Conservation (phyloP, 2,113 vertebrate species). For the Pogonocichla stellata region DNA sequence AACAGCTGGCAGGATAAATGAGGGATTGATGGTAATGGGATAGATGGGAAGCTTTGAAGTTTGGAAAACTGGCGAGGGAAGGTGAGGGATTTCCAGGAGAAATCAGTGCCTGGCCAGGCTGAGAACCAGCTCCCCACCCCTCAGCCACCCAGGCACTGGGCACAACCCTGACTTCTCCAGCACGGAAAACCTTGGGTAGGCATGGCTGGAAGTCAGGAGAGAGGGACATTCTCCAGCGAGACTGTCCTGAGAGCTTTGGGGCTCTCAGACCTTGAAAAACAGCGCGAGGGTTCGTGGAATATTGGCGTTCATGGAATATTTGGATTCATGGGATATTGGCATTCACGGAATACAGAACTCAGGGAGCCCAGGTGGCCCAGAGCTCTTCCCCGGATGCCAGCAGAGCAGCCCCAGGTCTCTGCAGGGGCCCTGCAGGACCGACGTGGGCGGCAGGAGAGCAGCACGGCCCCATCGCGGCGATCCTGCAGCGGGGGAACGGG, state of each 20-base stretch:
- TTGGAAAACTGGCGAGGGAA: background rate
- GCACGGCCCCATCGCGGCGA: background rate
- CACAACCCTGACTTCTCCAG: background rate
- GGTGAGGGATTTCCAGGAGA: background rate
- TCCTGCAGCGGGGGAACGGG: background rate
- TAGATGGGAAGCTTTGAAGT: background rate
- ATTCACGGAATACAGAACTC: background rate
- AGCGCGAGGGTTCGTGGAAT: fast-evolving
- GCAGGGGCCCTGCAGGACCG: background rate
- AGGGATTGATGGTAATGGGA: background rate
- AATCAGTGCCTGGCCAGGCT: background rate
- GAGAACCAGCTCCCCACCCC: background rate
- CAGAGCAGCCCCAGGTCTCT: background rate
- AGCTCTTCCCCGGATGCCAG: background rate
- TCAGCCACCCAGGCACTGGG: background rate
- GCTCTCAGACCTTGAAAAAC: background rate
- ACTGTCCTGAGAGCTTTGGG: background rate
- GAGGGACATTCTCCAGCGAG: background rate
- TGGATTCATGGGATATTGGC: background rate
- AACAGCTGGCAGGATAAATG: background rate
- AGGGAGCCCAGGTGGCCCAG: fast-evolving
- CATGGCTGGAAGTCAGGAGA: background rate
- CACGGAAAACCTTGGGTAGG: fast-evolving
- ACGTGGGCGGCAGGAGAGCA: background rate
- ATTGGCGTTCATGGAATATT: fast-evolving